Evolutionary conservation across 2,888 invertebrate species (phyloP).

Genomic region (Nephrotoma guestfalica): DNA sequence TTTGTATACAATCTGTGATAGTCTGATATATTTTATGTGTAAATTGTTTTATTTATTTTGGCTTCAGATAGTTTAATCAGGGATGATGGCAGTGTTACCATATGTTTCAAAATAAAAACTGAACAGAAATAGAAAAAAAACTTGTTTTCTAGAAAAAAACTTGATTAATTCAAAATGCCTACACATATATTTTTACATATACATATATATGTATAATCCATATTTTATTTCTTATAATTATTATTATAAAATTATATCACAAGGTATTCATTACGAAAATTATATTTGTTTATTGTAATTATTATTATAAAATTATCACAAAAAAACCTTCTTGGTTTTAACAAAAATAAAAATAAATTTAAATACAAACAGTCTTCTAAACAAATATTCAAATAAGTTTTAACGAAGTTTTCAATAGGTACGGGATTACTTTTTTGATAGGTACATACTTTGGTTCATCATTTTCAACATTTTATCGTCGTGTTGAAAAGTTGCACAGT

Average conservation of each 20-base stretch:
- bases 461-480: not conserved
- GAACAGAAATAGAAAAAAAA: no score
- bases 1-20: no score
- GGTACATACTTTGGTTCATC: not conserved
- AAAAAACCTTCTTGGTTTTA: not conserved
- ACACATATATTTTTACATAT: no score
- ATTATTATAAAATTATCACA: not conserved
- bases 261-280: not conserved
- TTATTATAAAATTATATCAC: not conserved
- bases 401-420: not conserved
- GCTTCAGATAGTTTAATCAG: no score
- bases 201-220: no score
- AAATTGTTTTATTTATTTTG: no score
- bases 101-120: no score
- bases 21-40: no score
- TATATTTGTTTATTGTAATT: not conserved
- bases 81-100: no score
- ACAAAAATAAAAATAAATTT: not conserved
- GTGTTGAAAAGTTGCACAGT: not conserved
- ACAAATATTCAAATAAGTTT: not conserved
- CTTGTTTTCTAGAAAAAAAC: no score
- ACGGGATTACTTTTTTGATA: not conserved
- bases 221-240: no score
- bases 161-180: no score
- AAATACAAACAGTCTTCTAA: not conserved